These are phyloP conservation scores for Oreochromis aureus DNA, from an alignment of 2,113 vertebrate species.

Conservation along the genomic window DNA sequence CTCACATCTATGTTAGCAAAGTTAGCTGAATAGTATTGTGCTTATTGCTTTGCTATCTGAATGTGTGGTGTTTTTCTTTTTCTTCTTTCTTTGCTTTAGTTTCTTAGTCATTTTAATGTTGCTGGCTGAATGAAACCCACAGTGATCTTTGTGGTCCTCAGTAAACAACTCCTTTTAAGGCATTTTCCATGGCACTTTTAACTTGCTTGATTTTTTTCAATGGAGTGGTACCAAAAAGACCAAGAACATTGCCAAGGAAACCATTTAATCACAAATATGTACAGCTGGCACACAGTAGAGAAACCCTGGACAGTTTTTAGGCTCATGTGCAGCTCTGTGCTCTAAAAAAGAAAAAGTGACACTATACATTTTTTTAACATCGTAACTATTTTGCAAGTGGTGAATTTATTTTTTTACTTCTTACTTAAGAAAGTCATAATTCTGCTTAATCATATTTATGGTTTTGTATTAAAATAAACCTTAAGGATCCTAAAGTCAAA, in stretches of 20 bases:
- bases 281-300: background rate
- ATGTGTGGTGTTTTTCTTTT: background rate
- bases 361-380: background rate
- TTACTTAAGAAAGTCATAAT: background rate
- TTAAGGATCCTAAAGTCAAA: background rate
- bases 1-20: background rate
- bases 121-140: background rate
- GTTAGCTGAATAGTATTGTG: background rate
- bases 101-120: background rate
- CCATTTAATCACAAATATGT: background rate
- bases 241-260: background rate
- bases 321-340: background rate
- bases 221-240: background rate
- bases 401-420: background rate
- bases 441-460: background rate
- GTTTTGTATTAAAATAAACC: background rate
- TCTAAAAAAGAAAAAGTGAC: background rate
- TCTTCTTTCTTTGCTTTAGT: background rate
- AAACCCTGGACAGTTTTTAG: background rate
- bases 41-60: background rate
- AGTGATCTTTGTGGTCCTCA: background rate
- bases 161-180: background rate
- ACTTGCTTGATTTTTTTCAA: background rate
- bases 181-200: background rate
- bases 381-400: background rate